A percentile compares a stretch with the other conserved stretches of the same genome.
phyloP scores from a whole-genome alignment of 2,797 vertebrate genomes.

The Borostomias antarcticus region DNA sequence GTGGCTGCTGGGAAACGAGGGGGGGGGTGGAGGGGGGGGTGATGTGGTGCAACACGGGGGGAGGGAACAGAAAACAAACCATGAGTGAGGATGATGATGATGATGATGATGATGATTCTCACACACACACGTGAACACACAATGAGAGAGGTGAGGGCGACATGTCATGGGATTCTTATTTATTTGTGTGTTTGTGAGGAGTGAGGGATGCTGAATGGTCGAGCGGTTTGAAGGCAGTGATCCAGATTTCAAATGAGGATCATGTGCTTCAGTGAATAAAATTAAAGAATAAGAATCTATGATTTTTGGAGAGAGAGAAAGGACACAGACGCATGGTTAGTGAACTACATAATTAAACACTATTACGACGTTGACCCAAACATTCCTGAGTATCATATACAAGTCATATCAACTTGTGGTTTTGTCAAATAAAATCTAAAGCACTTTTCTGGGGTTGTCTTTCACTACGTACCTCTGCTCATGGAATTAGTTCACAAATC shows the following conservation, averaged over 20 bases:
- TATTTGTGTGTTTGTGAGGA: conserved; percentile 9
- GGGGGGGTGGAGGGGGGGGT: conserved; percentile 42
- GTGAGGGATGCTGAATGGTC: conserved; percentile 49
- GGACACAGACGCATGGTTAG: conserved; percentile 77
- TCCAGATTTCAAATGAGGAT: conserved; percentile 67
- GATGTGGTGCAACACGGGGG: conserved; percentile 44
- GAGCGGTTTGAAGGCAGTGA: conserved; percentile 58
- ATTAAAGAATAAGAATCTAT: conserved; percentile 93
- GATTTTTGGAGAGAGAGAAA: conserved; percentile 73
- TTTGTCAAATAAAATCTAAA: neutral
- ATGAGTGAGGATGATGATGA: conserved; percentile 69
- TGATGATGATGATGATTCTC: too few species aligned
- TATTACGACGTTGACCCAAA: neutral
- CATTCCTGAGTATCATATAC: neutral
- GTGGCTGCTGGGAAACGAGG: conserved; percentile 77
- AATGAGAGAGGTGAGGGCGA: conserved; percentile 1
- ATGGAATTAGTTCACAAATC: neutral
- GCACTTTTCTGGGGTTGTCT: neutral
- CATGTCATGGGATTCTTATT: conserved; percentile 4
- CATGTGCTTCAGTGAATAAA: conserved; percentile 84
- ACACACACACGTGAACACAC: conserved; percentile 25
- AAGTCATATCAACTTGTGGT: neutral
- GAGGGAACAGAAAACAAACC: conserved; percentile 42
- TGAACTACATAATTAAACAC: conserved; percentile 19
- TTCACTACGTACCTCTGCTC: neutral